Conservation (phyloP, 2,888 invertebrate species). For the Junonia oenone region DNA sequence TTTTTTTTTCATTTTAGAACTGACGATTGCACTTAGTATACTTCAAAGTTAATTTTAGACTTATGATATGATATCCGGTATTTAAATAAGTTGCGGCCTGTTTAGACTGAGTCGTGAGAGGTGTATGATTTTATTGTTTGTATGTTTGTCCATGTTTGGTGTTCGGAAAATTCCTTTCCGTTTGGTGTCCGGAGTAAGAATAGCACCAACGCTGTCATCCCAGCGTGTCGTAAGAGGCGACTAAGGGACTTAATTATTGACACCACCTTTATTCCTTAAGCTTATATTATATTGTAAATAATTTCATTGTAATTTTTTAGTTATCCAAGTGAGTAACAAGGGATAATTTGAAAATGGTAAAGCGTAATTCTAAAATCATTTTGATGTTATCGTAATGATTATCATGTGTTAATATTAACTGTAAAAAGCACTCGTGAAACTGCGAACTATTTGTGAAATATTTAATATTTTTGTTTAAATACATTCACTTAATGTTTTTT, state of each 20-base stretch:
- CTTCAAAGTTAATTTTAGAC: background rate
- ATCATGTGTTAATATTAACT: background rate
- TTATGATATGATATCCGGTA: background rate
- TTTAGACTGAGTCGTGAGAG: background rate
- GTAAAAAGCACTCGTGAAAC: background rate
- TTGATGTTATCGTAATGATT: background rate
- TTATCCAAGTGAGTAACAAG: background rate
- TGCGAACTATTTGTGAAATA: background rate
- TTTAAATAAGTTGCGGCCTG: background rate
- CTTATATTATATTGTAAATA: background rate
- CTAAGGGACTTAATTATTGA: constrained; percentile 1
- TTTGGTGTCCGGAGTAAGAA: constrained; percentile 8
- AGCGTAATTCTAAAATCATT: background rate
- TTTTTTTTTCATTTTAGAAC: background rate
- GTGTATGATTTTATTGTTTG: background rate
- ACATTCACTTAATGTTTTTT: no score
- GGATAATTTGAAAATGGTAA: background rate
- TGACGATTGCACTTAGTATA: background rate
- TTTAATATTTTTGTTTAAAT: no score
- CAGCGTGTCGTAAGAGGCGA: constrained; percentile 18
- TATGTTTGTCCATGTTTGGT: no score
- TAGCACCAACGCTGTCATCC: constrained; percentile 7
- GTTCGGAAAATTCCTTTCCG: no score
- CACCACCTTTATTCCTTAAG: background rate
- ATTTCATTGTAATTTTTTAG: background rate